These are phyloP conservation scores for Poecilia gillii DNA, from an alignment of 2,797 vertebrate genomes.

Conservation along the genomic window DNA sequence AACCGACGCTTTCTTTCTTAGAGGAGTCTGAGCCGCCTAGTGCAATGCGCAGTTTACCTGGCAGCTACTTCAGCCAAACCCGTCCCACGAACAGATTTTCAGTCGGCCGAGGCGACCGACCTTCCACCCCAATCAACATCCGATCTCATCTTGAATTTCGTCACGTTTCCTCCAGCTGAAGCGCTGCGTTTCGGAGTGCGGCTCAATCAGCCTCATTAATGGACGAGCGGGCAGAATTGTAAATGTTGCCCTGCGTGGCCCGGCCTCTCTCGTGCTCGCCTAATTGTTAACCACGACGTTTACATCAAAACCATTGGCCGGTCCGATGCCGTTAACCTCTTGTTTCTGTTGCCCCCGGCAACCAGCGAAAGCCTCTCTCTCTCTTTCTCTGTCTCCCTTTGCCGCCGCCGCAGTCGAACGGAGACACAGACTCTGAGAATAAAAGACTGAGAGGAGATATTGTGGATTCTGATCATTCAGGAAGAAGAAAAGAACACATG, in stretches of 20 bases:
- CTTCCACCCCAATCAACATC: constrained; percentile 41
- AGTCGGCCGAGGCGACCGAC: constrained; percentile 26
- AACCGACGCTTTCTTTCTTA: neutral
- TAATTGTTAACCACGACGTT: constrained; percentile 71
- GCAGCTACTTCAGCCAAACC: constrained; percentile 22
- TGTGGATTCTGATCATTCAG: constrained; percentile 52
- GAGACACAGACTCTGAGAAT: constrained; percentile 28
- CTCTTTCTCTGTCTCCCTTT: constrained; percentile 15
- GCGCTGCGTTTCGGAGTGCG: constrained; percentile 38
- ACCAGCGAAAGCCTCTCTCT: constrained; percentile 47
- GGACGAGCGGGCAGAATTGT: constrained; percentile 56
- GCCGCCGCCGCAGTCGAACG: constrained; percentile 25
- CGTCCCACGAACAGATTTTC: constrained; percentile 56
- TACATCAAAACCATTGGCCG: constrained; percentile 63
- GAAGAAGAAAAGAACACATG: constrained; percentile 50
- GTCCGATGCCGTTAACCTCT: constrained; percentile 44
- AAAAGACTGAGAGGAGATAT: constrained; percentile 49
- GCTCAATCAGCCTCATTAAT: constrained; percentile 59
- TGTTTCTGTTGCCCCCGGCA: constrained; percentile 67
- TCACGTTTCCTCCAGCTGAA: constrained; percentile 48
- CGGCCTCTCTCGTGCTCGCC: constrained; percentile 30
- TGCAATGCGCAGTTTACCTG: constrained; percentile 42
- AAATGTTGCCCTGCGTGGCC: constrained; percentile 47
- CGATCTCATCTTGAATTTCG: constrained; percentile 31
- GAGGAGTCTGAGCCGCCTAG: constrained; percentile 35